Base-by-base conservation (phyloP, 1,140 invertebrate species). In the Zaprionus lachaisei region DNA sequence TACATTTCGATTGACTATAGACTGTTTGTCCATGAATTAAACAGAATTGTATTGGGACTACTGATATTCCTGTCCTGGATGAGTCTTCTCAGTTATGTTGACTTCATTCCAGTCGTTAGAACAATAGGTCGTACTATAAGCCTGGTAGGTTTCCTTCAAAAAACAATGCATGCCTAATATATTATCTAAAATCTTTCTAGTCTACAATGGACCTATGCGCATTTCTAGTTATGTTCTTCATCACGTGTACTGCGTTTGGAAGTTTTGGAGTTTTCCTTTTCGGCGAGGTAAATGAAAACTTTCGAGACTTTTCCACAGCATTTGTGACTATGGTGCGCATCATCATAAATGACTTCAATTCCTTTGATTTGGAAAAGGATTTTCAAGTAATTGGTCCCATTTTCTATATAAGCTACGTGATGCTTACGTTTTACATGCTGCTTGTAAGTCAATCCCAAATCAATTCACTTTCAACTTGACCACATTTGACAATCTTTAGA, bases 391-490 rank as follows among this genome's bases (percentile, higher is more conserved):
- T 97, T n/a, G 96, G 96, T 11, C 96, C 96, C 2, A 94, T 96
- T 57, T 97, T 95, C 93, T 97, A 97, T 92, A 86, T 97, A 7
- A 93, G 94, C 12, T 97, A 96, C 79, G 95, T 97, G 11, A 96
- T 97, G 93, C 95, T 97, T 68, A 95, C 97, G 1, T 97, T 96
- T 93, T 96, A 97, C 83, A 95, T 97, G 12, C 92, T 97, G 41
- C 93, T 97, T 93, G 95, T 96, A 93, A 93, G 90, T 78, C 0
- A 0, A 26, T 22, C 14, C 24, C 1, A 6, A 49, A 11, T 5
- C 5, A 17, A 49, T 2, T 12, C 5, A 1, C 1, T 26, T 24
- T 12, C 20, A 24, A 7, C 2, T 24, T 22, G 14, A 47, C 12
- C 17, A 51, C 11, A 24, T 24, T 9, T 0, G 17, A 24, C 5